phyloP scores from a whole-genome alignment of 2,888 invertebrate genomes.

The Apamea crenata region DNA sequence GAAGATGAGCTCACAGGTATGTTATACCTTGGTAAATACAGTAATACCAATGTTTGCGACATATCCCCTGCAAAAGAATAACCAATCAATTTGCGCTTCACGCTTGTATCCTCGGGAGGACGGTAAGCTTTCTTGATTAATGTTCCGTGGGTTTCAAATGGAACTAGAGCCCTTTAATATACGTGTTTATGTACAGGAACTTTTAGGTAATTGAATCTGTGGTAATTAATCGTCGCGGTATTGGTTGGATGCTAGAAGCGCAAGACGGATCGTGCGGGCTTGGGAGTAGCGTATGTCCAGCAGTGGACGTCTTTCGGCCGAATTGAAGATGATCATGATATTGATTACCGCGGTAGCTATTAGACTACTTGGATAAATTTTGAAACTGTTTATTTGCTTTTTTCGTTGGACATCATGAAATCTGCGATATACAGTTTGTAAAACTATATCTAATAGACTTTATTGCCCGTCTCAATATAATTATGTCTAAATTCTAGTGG shows the following conservation, averaged over 20 bases:
- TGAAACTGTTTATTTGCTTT: not conserved
- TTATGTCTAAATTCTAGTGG: conserved; percentile 9
- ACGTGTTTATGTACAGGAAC: conserved; percentile 7
- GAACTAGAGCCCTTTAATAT: conserved; percentile 12
- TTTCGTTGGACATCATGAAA: not conserved
- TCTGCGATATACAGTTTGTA: not conserved
- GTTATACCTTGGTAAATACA: conserved; percentile 8
- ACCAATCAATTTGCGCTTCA: conserved; percentile 61
- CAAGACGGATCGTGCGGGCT: not conserved
- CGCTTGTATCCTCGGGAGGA: conserved; percentile 39
- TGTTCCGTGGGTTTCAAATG: conserved; percentile 49
- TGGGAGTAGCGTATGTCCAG: not conserved
- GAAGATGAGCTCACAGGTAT: not conserved
- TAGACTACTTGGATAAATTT: not conserved
- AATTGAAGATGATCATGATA: not conserved
- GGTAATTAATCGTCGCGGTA: not conserved
- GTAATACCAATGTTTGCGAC: conserved; percentile 41
- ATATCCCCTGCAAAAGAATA: conserved; percentile 44
- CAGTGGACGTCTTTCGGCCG: not conserved
- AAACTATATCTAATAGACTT: not conserved
- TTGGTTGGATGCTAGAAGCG: not conserved
- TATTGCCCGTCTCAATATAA: not conserved
- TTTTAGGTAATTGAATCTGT: conserved; percentile 12
- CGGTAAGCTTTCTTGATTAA: conserved; percentile 60
- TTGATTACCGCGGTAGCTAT: not conserved